These are phyloP conservation scores for Drosophila putrida DNA, from an alignment of 2,888 invertebrate genomes.

Conservation along the genomic window DNA sequence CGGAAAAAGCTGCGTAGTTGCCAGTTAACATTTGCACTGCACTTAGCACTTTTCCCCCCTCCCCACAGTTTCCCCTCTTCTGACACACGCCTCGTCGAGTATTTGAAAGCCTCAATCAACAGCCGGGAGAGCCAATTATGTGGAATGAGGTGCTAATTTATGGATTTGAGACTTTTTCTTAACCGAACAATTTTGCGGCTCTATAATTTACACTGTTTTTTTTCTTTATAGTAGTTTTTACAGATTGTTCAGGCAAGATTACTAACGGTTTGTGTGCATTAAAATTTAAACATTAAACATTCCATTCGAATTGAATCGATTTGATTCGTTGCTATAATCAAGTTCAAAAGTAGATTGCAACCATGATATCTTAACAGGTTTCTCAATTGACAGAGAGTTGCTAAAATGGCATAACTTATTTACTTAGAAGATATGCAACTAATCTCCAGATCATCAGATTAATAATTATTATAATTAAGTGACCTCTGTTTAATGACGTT, in stretches of 20 bases:
- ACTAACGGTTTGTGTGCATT: slow-evolving; percentile 65
- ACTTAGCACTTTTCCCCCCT: slow-evolving; percentile 64
- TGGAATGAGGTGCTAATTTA: slow-evolving; percentile 82
- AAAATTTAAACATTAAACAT: slow-evolving; percentile 41
- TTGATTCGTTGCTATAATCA: slow-evolving; percentile 26
- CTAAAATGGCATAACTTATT: slow-evolving; percentile 1
- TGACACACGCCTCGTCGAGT: slow-evolving; percentile 37
- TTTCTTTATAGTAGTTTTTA: too few relatives aligned
- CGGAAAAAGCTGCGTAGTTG: slow-evolving; percentile 43
- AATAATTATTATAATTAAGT: neutral
- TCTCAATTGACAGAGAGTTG: slow-evolving; percentile 3
- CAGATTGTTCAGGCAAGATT: slow-evolving; percentile 50
- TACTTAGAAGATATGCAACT: neutral
- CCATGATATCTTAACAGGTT: slow-evolving; percentile 35
- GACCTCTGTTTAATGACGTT: neutral
- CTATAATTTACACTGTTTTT: slow-evolving; percentile 69
- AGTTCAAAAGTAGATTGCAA: slow-evolving; percentile 36
- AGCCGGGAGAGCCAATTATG: slow-evolving; percentile 66
- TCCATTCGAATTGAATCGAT: slow-evolving; percentile 11
- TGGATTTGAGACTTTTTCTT: slow-evolving; percentile 71
- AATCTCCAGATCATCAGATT: neutral
- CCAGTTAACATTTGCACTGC: slow-evolving; percentile 79
- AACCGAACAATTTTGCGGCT: slow-evolving; percentile 62
- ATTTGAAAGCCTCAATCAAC: slow-evolving; percentile 77
- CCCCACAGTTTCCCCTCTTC: neutral